Percentiles rank a stretch among this genome's conserved stretches.
phyloP scores from a whole-genome alignment of 2,113 vertebrate species.

The Peromyscus polionotus region DNA sequence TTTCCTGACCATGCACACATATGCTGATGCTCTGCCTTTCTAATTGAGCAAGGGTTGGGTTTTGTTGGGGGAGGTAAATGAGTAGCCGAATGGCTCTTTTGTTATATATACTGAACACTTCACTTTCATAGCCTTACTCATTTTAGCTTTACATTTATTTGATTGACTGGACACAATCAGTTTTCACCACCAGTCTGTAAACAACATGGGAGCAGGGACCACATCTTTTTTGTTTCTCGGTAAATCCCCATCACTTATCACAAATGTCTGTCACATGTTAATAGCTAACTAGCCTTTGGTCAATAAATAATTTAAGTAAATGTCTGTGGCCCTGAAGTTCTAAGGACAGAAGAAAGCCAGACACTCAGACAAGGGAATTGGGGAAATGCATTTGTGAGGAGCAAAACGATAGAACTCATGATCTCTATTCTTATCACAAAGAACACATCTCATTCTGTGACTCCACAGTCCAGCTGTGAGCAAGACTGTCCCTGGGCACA shows the following conservation, averaged over 20 bases:
- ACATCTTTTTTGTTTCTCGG: constrained; percentile 2
- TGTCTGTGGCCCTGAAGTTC: not conserved
- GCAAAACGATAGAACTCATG: not conserved
- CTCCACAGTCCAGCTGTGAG: not conserved
- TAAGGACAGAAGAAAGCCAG: constrained; percentile 6
- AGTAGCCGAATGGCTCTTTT: constrained; percentile 8
- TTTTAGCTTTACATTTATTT: constrained; percentile 57
- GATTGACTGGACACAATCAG: not conserved
- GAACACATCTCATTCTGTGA: not conserved
- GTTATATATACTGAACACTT: not conserved
- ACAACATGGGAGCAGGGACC: not conserved
- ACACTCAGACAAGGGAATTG: not conserved
- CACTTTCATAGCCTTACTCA: not conserved
- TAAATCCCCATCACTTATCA: not conserved
- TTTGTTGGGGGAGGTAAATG: not conserved
- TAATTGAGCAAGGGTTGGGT: not conserved
- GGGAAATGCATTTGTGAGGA: not conserved
- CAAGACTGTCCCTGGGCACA: not conserved
- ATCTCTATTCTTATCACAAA: not conserved
- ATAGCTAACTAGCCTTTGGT: constrained; percentile 42
- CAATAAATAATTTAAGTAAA: constrained; percentile 10
- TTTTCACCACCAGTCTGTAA: not conserved
- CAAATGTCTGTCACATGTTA: not conserved
- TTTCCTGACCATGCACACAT: not conserved
- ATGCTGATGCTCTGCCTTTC: not conserved